A percentile compares a stretch with the other conserved stretches of the same genome.
These are phyloP conservation scores for Ischnura elegans DNA, from an alignment of 2,888 invertebrate species.

Conservation along the genomic window DNA sequence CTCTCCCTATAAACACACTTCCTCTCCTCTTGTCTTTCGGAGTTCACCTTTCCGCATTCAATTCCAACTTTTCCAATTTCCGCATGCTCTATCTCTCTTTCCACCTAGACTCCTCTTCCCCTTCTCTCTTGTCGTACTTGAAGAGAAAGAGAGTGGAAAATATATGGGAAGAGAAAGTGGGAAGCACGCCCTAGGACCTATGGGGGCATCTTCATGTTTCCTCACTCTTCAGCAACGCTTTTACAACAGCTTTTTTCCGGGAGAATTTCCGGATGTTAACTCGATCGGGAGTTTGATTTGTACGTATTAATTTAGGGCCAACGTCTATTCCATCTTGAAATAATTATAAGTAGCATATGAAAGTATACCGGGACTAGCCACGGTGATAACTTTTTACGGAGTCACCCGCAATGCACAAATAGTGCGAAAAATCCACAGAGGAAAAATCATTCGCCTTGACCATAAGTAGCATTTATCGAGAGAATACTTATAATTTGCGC, in stretches of 20 bases:
- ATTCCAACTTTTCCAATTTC: constrained; percentile 66
- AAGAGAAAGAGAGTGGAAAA: neutral
- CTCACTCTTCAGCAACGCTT: neutral
- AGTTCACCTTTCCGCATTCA: constrained; percentile 45
- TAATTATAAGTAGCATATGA: too few species aligned
- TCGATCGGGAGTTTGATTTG: too few species aligned
- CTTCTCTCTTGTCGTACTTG: neutral
- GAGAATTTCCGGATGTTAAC: neutral
- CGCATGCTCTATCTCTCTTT: constrained; percentile 13
- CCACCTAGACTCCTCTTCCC: neutral
- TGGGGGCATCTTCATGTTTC: neutral
- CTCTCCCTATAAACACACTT: neutral
- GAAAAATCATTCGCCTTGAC: too few species aligned
- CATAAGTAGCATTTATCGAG: too few species aligned
- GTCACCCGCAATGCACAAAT: too few species aligned
- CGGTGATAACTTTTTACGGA: too few species aligned
- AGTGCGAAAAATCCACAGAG: too few species aligned
- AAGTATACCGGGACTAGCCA: too few species aligned
- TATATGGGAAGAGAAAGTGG: neutral
- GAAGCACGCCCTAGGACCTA: neutral
- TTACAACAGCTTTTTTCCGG: neutral
- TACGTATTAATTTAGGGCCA: too few species aligned
- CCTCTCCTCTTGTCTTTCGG: neutral
- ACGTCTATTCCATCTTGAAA: too few species aligned
- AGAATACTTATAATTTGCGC: too few species aligned